These are phyloP conservation scores for Desoria tigrina DNA, from an alignment of 2,888 invertebrate species.

Conservation along the genomic window DNA sequence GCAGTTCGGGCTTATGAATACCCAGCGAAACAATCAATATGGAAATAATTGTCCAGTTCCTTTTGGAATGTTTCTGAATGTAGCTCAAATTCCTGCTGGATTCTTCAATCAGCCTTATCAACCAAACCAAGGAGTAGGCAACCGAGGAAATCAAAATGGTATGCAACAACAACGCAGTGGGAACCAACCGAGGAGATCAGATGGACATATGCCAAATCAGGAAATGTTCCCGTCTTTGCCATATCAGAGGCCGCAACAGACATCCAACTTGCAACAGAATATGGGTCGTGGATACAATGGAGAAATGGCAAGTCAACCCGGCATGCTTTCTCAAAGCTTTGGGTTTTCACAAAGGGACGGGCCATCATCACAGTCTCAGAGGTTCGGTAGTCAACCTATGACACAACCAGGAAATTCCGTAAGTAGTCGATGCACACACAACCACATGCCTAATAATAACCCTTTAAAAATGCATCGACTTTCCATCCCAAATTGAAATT, in stretches of 20 bases:
- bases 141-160: conserved; percentile 21
- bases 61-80: conserved; percentile 91
- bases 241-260: conserved; percentile 1
- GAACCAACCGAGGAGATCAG: conserved; percentile 3
- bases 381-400: conserved; percentile 47
- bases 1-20: conserved; percentile 42
- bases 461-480: not conserved
- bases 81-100: conserved; percentile 74
- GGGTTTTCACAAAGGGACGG: conserved; percentile 44
- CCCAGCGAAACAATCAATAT: conserved; percentile 40
- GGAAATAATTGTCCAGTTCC: conserved; percentile 81
- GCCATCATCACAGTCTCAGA: conserved; percentile 27
- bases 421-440: not conserved
- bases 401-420: conserved; percentile 35
- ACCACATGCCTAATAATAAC: too few species aligned
- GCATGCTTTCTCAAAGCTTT: conserved; percentile 42
- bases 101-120: conserved; percentile 68
- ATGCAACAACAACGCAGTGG: not conserved
- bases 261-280: conserved; percentile 15
- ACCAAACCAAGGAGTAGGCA: conserved; percentile 17
- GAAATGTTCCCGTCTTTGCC: conserved; percentile 8
- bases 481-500: too few species aligned
- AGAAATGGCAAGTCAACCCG: conserved; percentile 48
- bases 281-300: conserved; percentile 24
- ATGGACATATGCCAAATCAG: conserved; percentile 8